A percentile compares a stretch with the other conserved stretches of the same genome.
phyloP scores from a whole-genome alignment of 2,113 vertebrate genomes.

The Anolis sagrei region DNA sequence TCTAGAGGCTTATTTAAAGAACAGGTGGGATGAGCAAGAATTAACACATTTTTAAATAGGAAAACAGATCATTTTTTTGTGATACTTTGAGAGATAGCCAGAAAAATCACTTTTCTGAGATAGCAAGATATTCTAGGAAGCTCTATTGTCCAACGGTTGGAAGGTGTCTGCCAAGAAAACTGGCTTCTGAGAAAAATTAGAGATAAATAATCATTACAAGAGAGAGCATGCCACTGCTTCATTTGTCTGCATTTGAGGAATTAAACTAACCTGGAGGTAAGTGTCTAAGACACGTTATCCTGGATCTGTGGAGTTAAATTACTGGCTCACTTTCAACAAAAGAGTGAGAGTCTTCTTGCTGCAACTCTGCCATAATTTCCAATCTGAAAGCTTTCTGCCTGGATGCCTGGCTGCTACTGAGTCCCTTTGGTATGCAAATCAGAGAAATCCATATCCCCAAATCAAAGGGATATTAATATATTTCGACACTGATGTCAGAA shows the following conservation, averaged over 20 bases:
- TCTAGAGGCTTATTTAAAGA: constrained; percentile 7
- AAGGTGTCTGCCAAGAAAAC: constrained; percentile 19
- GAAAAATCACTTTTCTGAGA: constrained; percentile 34
- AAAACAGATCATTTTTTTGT: background rate
- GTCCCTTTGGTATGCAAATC: background rate
- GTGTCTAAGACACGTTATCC: constrained; percentile 21
- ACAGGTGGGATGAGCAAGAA: background rate
- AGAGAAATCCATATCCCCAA: background rate
- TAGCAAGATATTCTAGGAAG: constrained; percentile 19
- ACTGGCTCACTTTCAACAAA: background rate
- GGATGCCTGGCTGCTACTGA: background rate
- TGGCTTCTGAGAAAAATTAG: constrained; percentile 4
- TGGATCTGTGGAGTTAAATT: constrained; percentile 25
- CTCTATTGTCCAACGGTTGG: background rate
- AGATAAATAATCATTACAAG: background rate
- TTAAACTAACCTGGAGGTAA: constrained; percentile 30
- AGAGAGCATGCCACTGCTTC: constrained; percentile 17
- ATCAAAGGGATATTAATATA: background rate
- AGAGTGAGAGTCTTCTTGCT: background rate
- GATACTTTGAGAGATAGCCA: constrained; percentile 12
- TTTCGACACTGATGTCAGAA: background rate
- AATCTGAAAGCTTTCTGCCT: background rate
- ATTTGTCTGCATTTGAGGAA: constrained; percentile 19
- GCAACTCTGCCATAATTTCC: background rate
- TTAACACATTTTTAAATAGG: background rate